Evolutionary conservation across 1,140 invertebrate species (phyloP), one percentile per base, ranked within the genome.

Genomic region (Tenebrio molitor): DNA sequence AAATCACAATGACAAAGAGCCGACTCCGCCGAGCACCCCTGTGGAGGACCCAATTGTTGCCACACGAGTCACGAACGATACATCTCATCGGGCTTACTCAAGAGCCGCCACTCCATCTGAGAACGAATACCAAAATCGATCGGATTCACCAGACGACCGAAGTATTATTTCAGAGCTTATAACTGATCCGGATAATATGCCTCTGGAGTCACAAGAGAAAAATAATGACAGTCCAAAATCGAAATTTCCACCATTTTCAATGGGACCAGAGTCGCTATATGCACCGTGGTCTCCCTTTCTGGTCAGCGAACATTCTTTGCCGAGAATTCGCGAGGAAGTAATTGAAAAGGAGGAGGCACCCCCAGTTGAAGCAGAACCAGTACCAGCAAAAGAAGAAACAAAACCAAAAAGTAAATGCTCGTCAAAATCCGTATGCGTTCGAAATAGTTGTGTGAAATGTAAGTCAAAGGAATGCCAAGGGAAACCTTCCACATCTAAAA

Each of bases 351-450:
- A 29, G 29, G 50, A 58, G 29, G 23, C 5, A 3, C 6, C 3
- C 16, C 1, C 0, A 16, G n/a, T 34, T n/a, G 50, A 58, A 58
- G 23, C 50, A 16, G 19, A 58, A 58, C 1, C 23, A 7, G 17
- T 21, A 10, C 14, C n/a, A 25, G 1, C 10, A 5, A 17, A 44
- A 44, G 15, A 44, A 17, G 42, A 44, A 17, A 6, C 16, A 50
- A 23, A 23, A 50, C 14, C 19, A 4, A 17, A 23, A 50, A 50
- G 44, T 4, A 21, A 19, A 50, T 50, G 44, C 19, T 50, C 44
- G 0, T 8, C 15, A 4, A 50, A 50, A 12, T 10, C 15, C 7
- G 15, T 50, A 19, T 50, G 44, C 10, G 12, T 10, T 1, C 7
- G 19, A 19, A 17, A 21, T 21, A 19, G 23, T 8, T 50, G 44